Base-by-base conservation (phyloP, 1,140 invertebrate genomes). In the Anthonomus grandis region DNA sequence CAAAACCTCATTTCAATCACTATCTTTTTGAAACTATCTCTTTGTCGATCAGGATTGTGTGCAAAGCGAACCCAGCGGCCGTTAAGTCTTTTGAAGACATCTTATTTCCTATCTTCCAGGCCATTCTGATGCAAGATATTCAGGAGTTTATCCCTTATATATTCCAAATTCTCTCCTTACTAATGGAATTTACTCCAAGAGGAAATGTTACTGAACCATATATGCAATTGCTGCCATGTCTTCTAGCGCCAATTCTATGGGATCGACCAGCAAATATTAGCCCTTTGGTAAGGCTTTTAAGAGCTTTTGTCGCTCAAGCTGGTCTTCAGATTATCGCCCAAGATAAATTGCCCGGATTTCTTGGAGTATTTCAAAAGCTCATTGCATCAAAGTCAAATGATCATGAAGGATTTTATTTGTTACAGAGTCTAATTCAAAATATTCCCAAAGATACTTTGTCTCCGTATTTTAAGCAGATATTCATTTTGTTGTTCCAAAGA, bases 91-190 rank as follows among this genome's bases (percentile, higher is more conserved):
- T 98, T 77, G 95, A 98, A 78, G 84, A 86, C 68, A 86, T 86
- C 0, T 74, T 98, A 1, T 97, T 97, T 67, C 92, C 92, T 6
- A 90, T 93, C 49, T 97, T 98, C 73, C 90, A 97, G 77, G 83
- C 84, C 48, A 95, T 98, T 67, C 77, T 98, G 0, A 87, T 92
- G 64, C 88, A 95, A 75, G 95, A 98, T 74, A 87, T 97, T 47
- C 86, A 94, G 80, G 95, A 98, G 77, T 98, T 98, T 79, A 87
- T 97, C 73, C 95, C 95, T 0, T 98, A 98, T 74, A 90, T 95
- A 25, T 97, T 98, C 74, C 95, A 98, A 90, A 86, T 99, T 70
- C 76, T 98, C 24, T 93, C 94, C 0, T 77, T 98, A 4, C 76
- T 98, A 24, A 79, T 98, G 70, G 94, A 98, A 76, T 76, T 93